Evolutionary conservation across 2,797 vertebrate species (phyloP), one percentile per base, ranked within the genome.

Genomic region (Ptychadena robeensis): DNA sequence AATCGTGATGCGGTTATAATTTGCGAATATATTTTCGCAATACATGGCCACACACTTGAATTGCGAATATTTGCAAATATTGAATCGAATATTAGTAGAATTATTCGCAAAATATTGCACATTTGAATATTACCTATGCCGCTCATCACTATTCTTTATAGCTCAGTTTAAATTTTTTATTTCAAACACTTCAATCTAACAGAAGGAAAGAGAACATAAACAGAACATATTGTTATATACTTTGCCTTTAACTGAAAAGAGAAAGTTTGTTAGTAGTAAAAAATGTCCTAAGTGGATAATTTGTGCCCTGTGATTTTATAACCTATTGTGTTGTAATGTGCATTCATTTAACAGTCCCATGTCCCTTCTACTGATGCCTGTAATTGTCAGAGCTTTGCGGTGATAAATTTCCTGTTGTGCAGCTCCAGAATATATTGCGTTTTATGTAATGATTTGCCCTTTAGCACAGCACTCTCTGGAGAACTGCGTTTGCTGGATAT

Each of bases 401-500:
- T 76, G 34, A 74, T 82, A 64, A 87, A 91, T 88, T 90, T 91
- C 87, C 88, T 91, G 83, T 81, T 87, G 70, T 85, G 73, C 72
- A 86, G 72, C 40, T 88, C 73, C 37, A 88, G 86, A 86, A 70
- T 89, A 82, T 66, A 83, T 86, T 88, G 86, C 79, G 76, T 88
- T 31, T 83, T 72, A 64, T 80, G 61, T 82, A 85, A 87, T 82
- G 7, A 6, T 89, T 79, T 83, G 69, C 91, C 92, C 86, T 61
- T 66, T 80, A 78, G 83, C 85, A 73, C 70, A 34, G 86, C 72
- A 88, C 72, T 90, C 91, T 87, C 88, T 87, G 70, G 88, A 91
- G 90, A 88, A 78, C 31, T 64, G 12, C 2, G 4, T 86, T 92
- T 91, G 90, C 81, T 87, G 87, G 89, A 88, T 87, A 90, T 89